These are phyloP conservation scores for Austrofundulus limnaeus DNA, from an alignment of 2,113 vertebrate genomes.

Conservation along the genomic window DNA sequence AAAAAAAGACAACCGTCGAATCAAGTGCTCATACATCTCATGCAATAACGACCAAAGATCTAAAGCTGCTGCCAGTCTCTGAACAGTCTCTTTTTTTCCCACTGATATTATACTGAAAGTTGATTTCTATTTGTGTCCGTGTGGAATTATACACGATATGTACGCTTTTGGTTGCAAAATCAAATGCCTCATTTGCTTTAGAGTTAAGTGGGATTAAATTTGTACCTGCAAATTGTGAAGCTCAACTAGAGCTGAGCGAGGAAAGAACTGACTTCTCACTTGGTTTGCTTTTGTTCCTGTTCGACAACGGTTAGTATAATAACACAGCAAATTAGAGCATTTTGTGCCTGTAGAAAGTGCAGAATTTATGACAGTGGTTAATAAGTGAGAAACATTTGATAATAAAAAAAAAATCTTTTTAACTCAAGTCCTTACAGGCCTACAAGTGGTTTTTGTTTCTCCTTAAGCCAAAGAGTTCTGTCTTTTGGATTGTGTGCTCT, in stretches of 20 bases:
- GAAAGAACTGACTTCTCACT: neutral
- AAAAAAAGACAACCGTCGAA: conserved; percentile 39
- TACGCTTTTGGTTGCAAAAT: neutral
- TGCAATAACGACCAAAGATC: conserved; percentile 18
- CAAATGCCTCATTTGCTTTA: neutral
- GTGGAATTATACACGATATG: neutral
- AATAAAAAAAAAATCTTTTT: conserved; percentile 8
- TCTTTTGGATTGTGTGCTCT: conserved; percentile 12
- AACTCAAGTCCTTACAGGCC: conserved; percentile 2
- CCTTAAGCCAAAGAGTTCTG: conserved; percentile 12
- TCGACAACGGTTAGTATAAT: neutral
- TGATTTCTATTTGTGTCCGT: neutral
- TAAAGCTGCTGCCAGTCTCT: conserved; percentile 25
- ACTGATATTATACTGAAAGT: conserved; percentile 1
- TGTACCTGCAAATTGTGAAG: conserved; percentile 6
- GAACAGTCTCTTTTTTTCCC: conserved; percentile 9
- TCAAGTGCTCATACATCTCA: conserved; percentile 32
- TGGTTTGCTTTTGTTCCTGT: neutral
- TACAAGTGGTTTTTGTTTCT: neutral
- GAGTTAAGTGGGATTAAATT: neutral
- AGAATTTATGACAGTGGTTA: conserved; percentile 1
- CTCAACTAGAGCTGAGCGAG: neutral
- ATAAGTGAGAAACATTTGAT: conserved; percentile 2
- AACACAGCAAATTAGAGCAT: neutral
- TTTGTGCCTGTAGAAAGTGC: neutral